A percentile compares a stretch with the other conserved stretches of the same genome.
Conservation (phyloP, 2,113 vertebrate genomes). For the Chrysochloris asiatica region DNA sequence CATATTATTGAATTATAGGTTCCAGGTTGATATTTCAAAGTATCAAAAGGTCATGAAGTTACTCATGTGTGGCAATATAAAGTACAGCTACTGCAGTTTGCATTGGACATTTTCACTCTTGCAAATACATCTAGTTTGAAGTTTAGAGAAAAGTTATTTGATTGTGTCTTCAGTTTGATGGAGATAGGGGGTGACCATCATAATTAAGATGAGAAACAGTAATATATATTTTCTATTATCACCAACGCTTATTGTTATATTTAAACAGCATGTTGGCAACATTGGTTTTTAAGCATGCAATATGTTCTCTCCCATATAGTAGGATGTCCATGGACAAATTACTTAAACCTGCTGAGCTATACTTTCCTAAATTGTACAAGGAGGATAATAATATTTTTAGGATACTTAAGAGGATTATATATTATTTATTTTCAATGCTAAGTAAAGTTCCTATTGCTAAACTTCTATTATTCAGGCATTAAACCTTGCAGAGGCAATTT, state of each 20-base stretch:
- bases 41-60: constrained; percentile 30
- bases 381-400: constrained; percentile 21
- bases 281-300: background rate
- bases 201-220: background rate
- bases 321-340: constrained; percentile 60
- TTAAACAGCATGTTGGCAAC: constrained; percentile 14
- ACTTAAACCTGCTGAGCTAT: constrained; percentile 10
- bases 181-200: background rate
- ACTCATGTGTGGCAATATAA: background rate
- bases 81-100: background rate
- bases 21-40: constrained; percentile 31
- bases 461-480: constrained; percentile 36
- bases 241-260: background rate
- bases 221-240: constrained; percentile 17
- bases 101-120: background rate
- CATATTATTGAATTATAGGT: constrained; percentile 35
- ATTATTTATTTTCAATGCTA: constrained; percentile 52
- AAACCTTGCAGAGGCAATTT: constrained; percentile 53
- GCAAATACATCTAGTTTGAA: background rate
- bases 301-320: background rate
- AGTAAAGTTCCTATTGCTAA: constrained; percentile 49
- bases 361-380: constrained; percentile 46
- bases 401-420: constrained; percentile 69
- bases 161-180: background rate
- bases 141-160: background rate